phyloP scores from a whole-genome alignment of 2,113 vertebrate species.

The Ariopsis seemanni region DNA sequence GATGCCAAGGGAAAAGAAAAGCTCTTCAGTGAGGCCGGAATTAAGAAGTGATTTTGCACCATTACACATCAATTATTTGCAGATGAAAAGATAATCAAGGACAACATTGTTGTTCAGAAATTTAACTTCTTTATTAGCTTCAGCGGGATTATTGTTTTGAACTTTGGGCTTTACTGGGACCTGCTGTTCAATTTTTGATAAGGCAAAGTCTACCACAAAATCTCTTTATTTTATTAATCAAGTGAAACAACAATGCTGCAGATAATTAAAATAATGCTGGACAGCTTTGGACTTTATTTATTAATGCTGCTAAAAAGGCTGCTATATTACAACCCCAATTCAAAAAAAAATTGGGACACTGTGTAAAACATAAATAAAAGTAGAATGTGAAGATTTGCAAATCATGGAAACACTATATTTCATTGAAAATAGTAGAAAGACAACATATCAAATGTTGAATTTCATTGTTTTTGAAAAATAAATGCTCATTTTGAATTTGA shows the following conservation, averaged over 20 bases:
- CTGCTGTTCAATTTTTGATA: slow-evolving; percentile 21
- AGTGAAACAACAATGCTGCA: not conserved
- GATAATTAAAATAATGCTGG: not conserved
- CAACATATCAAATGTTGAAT: too few relatives aligned
- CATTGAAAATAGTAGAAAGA: too few relatives aligned
- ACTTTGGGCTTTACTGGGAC: slow-evolving; percentile 12
- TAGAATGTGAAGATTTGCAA: too few relatives aligned
- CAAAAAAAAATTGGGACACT: too few relatives aligned
- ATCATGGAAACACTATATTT: too few relatives aligned
- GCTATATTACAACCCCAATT: not conserved
- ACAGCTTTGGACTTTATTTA: not conserved
- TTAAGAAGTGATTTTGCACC: not conserved
- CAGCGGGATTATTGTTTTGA: slow-evolving; percentile 5
- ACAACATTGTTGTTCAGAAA: slow-evolving; percentile 23
- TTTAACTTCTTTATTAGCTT: slow-evolving; percentile 35
- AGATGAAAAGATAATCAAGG: slow-evolving; percentile 37
- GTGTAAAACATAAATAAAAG: too few relatives aligned
- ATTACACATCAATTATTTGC: slow-evolving; percentile 42
- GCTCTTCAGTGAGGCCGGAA: not conserved
- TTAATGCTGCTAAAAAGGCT: not conserved
- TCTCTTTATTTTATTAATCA: slow-evolving; percentile 19
- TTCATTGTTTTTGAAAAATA: too few relatives aligned
- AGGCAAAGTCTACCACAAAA: not conserved
- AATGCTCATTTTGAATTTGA: too few relatives aligned
- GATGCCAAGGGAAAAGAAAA: not conserved